A percentile compares a stretch with the other conserved stretches of the same genome.
These are phyloP conservation scores for Pagrus major DNA, from an alignment of 2,113 vertebrate species.

Conservation along the genomic window DNA sequence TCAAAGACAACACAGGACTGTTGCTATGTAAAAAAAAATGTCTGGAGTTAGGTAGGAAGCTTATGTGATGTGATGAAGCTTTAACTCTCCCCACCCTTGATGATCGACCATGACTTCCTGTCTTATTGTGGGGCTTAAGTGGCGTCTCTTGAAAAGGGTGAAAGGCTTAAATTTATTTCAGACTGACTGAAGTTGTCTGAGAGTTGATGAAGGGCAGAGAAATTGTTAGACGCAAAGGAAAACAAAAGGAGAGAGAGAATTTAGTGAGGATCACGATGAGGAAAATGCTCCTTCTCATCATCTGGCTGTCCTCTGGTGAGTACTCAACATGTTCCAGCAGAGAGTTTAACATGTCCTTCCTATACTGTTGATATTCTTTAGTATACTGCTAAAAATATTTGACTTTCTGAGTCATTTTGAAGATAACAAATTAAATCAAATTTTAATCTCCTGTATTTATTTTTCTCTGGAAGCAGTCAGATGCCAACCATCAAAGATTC, in stretches of 20 bases:
- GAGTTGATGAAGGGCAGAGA: neutral
- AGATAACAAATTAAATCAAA: neutral
- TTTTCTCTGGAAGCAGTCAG: slow-evolving; percentile 1
- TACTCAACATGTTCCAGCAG: neutral
- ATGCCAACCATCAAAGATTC: neutral
- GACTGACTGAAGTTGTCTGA: neutral
- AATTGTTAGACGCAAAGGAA: too few species aligned
- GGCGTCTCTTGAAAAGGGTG: neutral
- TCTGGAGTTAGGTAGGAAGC: too few species aligned
- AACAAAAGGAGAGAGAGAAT: too few species aligned
- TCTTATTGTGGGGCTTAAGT: neutral
- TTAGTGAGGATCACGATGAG: neutral
- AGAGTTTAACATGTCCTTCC: neutral
- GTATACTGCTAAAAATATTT: too few species aligned
- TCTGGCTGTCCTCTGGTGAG: neutral
- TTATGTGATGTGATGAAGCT: too few species aligned
- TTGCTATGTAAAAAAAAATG: too few species aligned
- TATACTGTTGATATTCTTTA: neutral
- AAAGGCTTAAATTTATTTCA: neutral
- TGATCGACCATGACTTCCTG: neutral
- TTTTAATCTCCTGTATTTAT: neutral
- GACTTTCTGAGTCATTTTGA: neutral
- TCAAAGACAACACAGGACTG: too few species aligned
- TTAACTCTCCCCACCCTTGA: fast-evolving
- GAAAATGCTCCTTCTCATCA: neutral